Evolutionary conservation across 2,113 vertebrate genomes (phyloP).

Genomic region (Pachyramphus minor): DNA sequence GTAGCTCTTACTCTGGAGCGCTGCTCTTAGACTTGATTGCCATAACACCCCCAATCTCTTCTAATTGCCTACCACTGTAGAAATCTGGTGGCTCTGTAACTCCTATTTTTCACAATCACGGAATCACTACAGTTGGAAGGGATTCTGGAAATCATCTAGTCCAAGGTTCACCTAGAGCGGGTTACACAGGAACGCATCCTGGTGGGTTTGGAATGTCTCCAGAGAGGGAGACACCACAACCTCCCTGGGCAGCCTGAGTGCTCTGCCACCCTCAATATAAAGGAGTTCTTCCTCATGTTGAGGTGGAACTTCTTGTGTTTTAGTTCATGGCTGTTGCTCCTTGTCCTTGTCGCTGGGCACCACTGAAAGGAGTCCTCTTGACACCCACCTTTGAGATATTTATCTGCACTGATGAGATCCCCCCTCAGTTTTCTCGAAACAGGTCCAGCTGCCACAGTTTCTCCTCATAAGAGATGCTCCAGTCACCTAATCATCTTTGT

Average conservation of each 20-base stretch:
- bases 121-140: neutral
- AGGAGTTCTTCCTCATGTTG: neutral
- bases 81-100: neutral
- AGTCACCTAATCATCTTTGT: neutral
- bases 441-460: neutral
- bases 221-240: neutral
- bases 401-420: neutral
- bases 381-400: neutral
- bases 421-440: neutral
- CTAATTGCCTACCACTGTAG: neutral
- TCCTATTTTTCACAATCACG: neutral
- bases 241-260: neutral
- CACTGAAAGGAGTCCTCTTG: neutral
- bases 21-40: neutral
- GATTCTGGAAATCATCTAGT: neutral
- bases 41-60: neutral
- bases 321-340: neutral
- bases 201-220: neutral
- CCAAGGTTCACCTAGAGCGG: neutral
- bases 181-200: neutral
- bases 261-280: neutral
- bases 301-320: neutral
- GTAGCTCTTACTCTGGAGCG: neutral
- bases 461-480: fast-evolving
- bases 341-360: neutral